Base-by-base conservation (phyloP, 2,113 vertebrate species). In the Macquaria australasica region DNA sequence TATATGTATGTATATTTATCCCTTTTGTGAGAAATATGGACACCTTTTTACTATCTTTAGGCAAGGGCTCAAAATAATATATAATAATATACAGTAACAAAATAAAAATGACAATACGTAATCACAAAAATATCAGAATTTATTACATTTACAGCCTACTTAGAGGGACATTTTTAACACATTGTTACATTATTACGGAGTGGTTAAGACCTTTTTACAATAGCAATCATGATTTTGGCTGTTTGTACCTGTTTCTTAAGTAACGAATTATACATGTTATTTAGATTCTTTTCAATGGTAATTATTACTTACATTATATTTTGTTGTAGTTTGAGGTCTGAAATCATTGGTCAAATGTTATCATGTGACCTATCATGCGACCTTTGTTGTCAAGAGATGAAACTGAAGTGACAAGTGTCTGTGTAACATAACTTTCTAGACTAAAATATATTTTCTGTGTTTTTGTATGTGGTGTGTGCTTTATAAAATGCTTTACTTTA, bases 311-410 rank as follows among this genome's bases (percentile, higher is more conserved):
- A 39, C 11, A 34, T 43, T 34, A 37, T 73, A 11, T 75, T 85
- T 48, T 41, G 41, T 55, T 58, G 14, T 56, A 64, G 31, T 56
- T 41, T 21, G 12, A 72, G 62, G 71, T 84, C 25, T 76, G 6
- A 71, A 85, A 28, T 87, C 73, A 90, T 25, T 79, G 90, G 88
- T 94, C 85, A 86, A 76, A 84, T 85, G 87, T 92, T 93, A 93
- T 93, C 92, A 91, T 94, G 94, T 91, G 91, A 95, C 88, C 91
- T 93, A 91, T 93, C 77, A 91, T 89, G 79, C 90, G 90, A 90
- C 93, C 90, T 89, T 84, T 74, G 84, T 88, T 89, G 85, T 87
- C 68, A 84, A 81, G 62, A 84, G 75, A 85, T 88, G 73, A 81
- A 89, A 76, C 51, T 73, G 73, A 87, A 87, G 71, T 73, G 56